Evolutionary conservation across 1,140 invertebrate genomes (phyloP).

Genomic region (Acarapis woodi): DNA sequence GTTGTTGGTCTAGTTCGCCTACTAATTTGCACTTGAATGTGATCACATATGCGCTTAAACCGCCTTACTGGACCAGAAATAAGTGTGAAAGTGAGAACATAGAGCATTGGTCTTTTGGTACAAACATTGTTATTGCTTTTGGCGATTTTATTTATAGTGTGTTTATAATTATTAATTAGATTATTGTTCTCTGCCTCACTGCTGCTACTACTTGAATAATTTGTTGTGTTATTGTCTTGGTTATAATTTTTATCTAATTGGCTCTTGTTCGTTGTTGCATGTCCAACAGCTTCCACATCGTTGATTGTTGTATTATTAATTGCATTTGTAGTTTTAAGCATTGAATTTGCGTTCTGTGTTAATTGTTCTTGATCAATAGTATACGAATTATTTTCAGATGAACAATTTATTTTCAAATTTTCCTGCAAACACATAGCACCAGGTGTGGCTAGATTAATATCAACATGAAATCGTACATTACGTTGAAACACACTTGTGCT

Average conservation of each 20-base stretch:
- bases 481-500: slow-evolving; percentile 83
- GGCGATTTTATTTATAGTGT: slow-evolving; percentile 1
- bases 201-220: too few relatives aligned
- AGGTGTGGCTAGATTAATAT: slow-evolving; percentile 21
- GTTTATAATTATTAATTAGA: slow-evolving; percentile 8
- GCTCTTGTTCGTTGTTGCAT: too few relatives aligned
- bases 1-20: slow-evolving; percentile 17
- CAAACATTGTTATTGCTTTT: slow-evolving; percentile 7
- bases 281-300: too few relatives aligned
- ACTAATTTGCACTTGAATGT: slow-evolving; percentile 67
- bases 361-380: too few relatives aligned
- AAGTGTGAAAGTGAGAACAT: slow-evolving; percentile 81
- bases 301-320: too few relatives aligned
- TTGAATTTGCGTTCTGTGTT: too few relatives aligned
- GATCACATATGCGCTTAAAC: slow-evolving; percentile 79
- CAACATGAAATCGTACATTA: slow-evolving; percentile 76
- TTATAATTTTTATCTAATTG: too few relatives aligned
- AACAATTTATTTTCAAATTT: too few relatives aligned
- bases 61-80: slow-evolving; percentile 75
- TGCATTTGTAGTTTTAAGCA: too few relatives aligned
- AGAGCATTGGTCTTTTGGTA: slow-evolving; percentile 38
- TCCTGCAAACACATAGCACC: too few relatives aligned
- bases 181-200: slow-evolving; percentile 10
- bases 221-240: too few relatives aligned
- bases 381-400: too few relatives aligned